phyloP scores from a whole-genome alignment of 2,888 invertebrate species.

The Thecocarcelia acutangulata region DNA sequence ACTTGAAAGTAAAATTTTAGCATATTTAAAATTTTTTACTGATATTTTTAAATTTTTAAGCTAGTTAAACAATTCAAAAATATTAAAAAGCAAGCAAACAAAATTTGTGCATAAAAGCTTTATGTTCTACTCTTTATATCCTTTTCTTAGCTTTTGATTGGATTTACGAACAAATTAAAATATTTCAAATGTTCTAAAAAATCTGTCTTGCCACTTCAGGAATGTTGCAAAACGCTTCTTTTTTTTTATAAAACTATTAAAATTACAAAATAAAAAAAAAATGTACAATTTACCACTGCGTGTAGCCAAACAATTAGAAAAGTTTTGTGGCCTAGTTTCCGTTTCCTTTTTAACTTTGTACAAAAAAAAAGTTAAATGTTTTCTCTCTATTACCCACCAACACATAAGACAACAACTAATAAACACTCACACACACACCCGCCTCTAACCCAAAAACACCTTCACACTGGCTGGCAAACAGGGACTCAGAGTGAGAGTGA shows the following conservation, averaged over 20 bases:
- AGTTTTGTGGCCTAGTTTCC: conserved; percentile 75
- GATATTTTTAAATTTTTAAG: not conserved
- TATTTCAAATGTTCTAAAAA: conserved; percentile 23
- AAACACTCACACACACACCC: not conserved
- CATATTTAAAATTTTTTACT: not conserved
- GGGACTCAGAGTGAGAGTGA: not conserved
- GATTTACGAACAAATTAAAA: not conserved
- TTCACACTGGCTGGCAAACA: not conserved
- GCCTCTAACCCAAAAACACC: conserved; percentile 1
- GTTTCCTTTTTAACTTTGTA: conserved; percentile 65
- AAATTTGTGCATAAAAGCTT: too few relatives aligned
- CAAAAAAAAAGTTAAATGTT: conserved; percentile 47
- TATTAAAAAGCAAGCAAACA: too few relatives aligned
- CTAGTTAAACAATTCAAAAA: too few relatives aligned
- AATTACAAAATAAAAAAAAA: conserved; percentile 57
- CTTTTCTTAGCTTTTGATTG: not conserved
- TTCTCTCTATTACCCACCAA: conserved; percentile 32
- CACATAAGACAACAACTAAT: conserved; percentile 6
- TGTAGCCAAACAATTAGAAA: conserved; percentile 76
- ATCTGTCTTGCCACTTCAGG: conserved; percentile 13
- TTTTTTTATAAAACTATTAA: conserved; percentile 20
- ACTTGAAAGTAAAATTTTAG: too few relatives aligned
- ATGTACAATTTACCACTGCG: conserved; percentile 67
- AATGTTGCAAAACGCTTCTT: conserved; percentile 42
- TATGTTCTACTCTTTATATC: too few relatives aligned